Evolutionary conservation across 2,113 vertebrate genomes (phyloP).

Genomic region (Ranitomeya imitator): DNA sequence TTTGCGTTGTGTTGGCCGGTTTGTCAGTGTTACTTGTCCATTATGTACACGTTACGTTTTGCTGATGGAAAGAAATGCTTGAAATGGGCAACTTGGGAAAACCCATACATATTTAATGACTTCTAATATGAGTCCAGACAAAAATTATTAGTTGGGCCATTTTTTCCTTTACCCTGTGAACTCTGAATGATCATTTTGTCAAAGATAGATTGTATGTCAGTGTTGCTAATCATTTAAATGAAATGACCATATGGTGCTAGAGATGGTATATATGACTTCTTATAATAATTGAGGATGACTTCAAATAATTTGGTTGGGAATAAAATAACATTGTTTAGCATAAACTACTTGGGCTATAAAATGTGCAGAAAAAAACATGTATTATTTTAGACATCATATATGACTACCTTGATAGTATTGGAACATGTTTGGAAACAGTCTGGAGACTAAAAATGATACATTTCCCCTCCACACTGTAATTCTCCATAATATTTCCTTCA

Average conservation of each 20-base stretch:
- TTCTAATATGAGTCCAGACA: conserved; percentile 7
- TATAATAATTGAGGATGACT: conserved; percentile 26
- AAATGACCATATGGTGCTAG: conserved; percentile 19
- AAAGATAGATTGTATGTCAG: conserved; percentile 2
- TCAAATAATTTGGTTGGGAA: not conserved
- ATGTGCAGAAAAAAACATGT: too few relatives aligned
- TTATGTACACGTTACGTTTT: not conserved
- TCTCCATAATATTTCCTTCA: too few relatives aligned
- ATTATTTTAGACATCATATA: too few relatives aligned
- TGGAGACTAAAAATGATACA: too few relatives aligned
- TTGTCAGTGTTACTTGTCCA: conserved; percentile 1
- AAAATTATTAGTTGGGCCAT: conserved; percentile 22
- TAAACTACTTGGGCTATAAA: not conserved
- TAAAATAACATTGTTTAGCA: too few relatives aligned
- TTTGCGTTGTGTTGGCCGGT: not conserved
- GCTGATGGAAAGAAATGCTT: conserved; percentile 14
- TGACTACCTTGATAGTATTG: too few relatives aligned
- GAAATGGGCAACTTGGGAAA: conserved; percentile 22
- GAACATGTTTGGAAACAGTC: too few relatives aligned
- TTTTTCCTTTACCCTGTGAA: conserved; percentile 23
- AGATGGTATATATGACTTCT: conserved; percentile 24
- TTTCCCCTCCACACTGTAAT: too few relatives aligned
- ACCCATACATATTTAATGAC: conserved; percentile 34
- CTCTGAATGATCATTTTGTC: not conserved
- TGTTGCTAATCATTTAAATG: conserved; percentile 45